Base-by-base conservation (phyloP, 35 echinoderm and acorn worm genomes). In the Stichopus chloronotus region DNA sequence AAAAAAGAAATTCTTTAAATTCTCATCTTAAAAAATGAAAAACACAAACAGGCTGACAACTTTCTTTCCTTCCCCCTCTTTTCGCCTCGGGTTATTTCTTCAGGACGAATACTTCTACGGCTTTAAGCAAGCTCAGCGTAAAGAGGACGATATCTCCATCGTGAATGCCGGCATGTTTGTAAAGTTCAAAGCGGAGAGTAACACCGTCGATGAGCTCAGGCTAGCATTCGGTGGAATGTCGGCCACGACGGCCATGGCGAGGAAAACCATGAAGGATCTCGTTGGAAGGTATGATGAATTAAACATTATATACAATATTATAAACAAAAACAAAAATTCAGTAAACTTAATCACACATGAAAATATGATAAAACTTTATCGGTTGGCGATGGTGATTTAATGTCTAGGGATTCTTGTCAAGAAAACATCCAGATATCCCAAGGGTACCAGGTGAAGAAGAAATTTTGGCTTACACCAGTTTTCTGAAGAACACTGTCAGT, bases 151-250 rank as follows among this genome's bases (percentile, higher is more conserved):
- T 54, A 94, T 94, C 56, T 72, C 93, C 30, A 94, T 94, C 52
- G 93, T 94, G 7, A 94, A 94, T 78, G 93, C 93, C 57, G 93
- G 88, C 8, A 91, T 91, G 57, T 84, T 81, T 59, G 93, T 94
- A 17, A 65, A 86, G 19, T 91, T 94, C 23, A 23, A 90, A 76
- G 90, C 43, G 76, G 58, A 77, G 25, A 79, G 61, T 91, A 92
- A 91, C 61, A 22, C 78, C 11, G 59, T 94, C 24, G 55, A 91
- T 12, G 69, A 86, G 25, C 25, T 65, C 9, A 69, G 57, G 74
- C 30, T 94, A 22, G 63, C 77, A 11, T 94, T 86, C 60, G 93
- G 93, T 0, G 93, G 93, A 84, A 94, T 90, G 79, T 88, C 87
- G 14, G 87, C 93, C 4, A 91, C 87, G 11, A 90, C 87, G 0